Conservation (phyloP, 2,797 vertebrate species). For the Acanthornis magna region DNA sequence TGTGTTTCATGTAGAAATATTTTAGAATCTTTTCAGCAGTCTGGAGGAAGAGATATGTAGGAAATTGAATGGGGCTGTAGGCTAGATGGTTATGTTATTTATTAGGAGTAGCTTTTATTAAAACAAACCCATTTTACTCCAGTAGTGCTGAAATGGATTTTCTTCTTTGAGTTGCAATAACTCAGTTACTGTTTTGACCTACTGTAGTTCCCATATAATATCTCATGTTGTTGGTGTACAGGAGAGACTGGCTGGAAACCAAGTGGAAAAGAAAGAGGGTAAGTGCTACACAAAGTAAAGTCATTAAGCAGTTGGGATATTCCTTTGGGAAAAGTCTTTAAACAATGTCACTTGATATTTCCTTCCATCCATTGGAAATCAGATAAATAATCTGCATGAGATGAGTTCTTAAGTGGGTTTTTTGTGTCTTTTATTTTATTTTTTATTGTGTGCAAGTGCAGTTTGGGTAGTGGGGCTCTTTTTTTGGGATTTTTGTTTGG, state of each 20-base stretch:
- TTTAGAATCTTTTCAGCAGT: neutral
- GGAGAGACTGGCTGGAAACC: conserved; percentile 97
- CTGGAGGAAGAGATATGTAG: neutral
- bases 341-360: neutral
- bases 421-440: neutral
- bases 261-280: conserved; percentile 87
- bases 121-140: neutral
- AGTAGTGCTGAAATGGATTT: conserved; percentile 15
- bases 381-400: neutral
- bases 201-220: conserved; percentile 64
- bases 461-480: neutral
- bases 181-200: conserved; percentile 54
- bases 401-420: neutral
- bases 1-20: neutral
- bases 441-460: neutral
- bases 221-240: conserved; percentile 73
- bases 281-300: conserved; percentile 39
- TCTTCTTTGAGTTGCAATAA: conserved; percentile 45
- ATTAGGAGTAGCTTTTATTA: conserved; percentile 14
- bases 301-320: neutral
- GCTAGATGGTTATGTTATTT: neutral
- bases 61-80: neutral
- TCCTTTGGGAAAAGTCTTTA: neutral
- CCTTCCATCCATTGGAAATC: neutral
- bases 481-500: neutral